Conservation (phyloP, 2,113 vertebrate genomes). For the Protobothrops mucrosquamatus region DNA sequence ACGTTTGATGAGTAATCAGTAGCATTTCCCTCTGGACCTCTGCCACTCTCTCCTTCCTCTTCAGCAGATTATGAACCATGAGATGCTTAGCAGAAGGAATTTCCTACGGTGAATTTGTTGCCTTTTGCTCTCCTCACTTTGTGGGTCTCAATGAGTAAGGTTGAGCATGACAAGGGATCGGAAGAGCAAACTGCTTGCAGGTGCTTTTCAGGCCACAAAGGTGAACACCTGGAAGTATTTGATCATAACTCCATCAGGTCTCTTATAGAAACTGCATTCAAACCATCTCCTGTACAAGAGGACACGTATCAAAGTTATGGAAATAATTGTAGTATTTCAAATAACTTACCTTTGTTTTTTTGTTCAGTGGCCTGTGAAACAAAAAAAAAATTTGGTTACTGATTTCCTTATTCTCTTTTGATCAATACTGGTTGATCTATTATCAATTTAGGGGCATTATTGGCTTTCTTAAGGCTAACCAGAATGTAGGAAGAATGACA, state of each 20-base stretch:
- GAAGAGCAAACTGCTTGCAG: background rate
- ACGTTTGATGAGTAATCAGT: background rate
- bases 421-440: slow-evolving; percentile 7
- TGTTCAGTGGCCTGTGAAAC: slow-evolving; percentile 83
- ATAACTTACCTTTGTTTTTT: slow-evolving; percentile 84
- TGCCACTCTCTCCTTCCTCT: background rate
- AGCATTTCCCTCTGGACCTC: background rate
- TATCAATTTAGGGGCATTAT: background rate
- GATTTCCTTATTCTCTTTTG: background rate
- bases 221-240: background rate
- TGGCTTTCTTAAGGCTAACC: slow-evolving; percentile 28
- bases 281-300: background rate
- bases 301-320: background rate
- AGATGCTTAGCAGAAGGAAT: background rate
- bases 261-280: background rate
- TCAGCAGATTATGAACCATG: background rate
- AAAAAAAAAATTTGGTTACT: slow-evolving; percentile 69
- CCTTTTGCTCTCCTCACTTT: background rate
- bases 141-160: background rate
- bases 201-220: background rate
- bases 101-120: background rate
- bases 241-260: background rate
- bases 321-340: slow-evolving; percentile 47
- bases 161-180: too few relatives aligned
- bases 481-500: slow-evolving; percentile 13